Evolutionary conservation across 2,888 invertebrate species (phyloP), one percentile per base, ranked within the genome.

Genomic region (Agonopterix heracliana): DNA sequence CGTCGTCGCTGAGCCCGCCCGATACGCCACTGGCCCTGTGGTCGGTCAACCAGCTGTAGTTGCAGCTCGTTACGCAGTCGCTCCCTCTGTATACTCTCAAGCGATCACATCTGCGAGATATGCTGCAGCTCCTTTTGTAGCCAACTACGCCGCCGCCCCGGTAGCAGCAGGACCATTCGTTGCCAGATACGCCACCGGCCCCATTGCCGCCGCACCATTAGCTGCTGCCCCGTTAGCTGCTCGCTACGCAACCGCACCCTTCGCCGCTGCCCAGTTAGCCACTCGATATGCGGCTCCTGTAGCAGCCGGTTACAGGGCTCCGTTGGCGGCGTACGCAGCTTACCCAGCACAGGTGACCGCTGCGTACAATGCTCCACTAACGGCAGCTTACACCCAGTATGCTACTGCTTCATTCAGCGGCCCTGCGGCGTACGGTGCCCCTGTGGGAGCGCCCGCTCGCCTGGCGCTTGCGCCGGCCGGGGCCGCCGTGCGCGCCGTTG

Each of bases 1-100:
- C 47, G 79, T 75, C 0, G 78, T 84, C 40, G 84, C 85, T 2
- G 74, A 81, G 46, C 72, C 78, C 1, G 74, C 70, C 1, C 26
- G 26, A 3, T 26, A 26, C 26, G 38, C 55, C 52, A 61, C 64
- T n/a, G 60, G 61, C 41, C 56, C 60, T 4, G 61, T 64, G 8
- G 55, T 60, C 8, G 57, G 63, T 1, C 78, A 76, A 49, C 77
- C 80, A 13, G 56, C 64, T 3, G 55, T 62, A 3, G 61, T 64
- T 3, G 59, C 63, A 8, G 66, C 64, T 9, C 59, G 54, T 36
- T 63, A 62, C n/a, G 54, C 61, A n/a, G 11, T 13, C 12, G 41
- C 41, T 9, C 47, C 47, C 54, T 11, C 59, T 52, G 61, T 54
- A 47, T 45, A 45, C 45, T 64, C 51, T 38, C 53, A 56, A 2